Conservation (phyloP, 2,888 invertebrate species). For the Anaspis maculata region DNA sequence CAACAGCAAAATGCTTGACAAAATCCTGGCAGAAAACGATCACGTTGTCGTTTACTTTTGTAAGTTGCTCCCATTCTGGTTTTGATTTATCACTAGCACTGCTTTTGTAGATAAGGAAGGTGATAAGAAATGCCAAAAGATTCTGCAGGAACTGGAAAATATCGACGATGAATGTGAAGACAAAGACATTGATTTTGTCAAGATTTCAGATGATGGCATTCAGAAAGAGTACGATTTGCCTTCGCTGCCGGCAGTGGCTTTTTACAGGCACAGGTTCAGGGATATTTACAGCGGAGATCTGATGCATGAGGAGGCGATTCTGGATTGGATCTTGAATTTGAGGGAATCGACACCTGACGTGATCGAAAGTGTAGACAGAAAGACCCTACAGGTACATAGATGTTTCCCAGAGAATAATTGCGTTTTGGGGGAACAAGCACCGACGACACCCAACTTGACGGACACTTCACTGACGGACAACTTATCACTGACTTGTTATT, state of each 20-base stretch:
- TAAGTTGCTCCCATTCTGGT: conserved; percentile 46
- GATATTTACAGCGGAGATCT: conserved; percentile 83
- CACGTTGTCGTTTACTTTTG: conserved; percentile 90
- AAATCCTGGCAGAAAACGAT: conserved; percentile 78
- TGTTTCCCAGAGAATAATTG: conserved; percentile 2
- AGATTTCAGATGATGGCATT: conserved; percentile 81
- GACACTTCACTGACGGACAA: too few species aligned
- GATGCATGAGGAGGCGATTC: conserved; percentile 84
- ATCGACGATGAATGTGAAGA: conserved; percentile 91
- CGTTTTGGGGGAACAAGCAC: too few species aligned
- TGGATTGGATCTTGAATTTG: conserved; percentile 82
- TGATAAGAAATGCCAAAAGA: conserved; percentile 82
- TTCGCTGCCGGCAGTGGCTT: conserved; percentile 72
- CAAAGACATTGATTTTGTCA: conserved; percentile 84
- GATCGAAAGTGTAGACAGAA: conserved; percentile 85
- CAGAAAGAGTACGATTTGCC: conserved; percentile 81
- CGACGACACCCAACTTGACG: too few species aligned
- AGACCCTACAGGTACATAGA: conserved; percentile 73
- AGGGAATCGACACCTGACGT: conserved; percentile 80
- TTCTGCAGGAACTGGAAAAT: conserved; percentile 80
- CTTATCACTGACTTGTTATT: too few species aligned
- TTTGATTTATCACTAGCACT: not conserved
- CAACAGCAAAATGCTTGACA: conserved; percentile 82
- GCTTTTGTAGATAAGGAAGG: conserved; percentile 71
- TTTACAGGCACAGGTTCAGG: conserved; percentile 81